phyloP scores from a whole-genome alignment of 2,113 vertebrate species.

The Verasper variegatus region DNA sequence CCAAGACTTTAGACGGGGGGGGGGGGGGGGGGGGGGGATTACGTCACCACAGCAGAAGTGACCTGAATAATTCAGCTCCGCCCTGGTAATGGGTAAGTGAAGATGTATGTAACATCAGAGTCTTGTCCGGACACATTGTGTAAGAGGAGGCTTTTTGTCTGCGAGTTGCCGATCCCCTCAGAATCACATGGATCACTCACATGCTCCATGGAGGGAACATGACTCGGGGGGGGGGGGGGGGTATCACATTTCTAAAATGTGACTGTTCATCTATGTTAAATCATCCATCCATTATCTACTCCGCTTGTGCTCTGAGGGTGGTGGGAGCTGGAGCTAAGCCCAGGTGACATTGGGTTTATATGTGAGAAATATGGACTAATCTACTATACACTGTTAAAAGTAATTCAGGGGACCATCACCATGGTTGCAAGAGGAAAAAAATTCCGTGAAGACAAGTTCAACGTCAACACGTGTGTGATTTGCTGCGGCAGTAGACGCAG shows the following conservation, averaged over 20 bases:
- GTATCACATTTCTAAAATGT: background rate
- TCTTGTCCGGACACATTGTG: slow-evolving; percentile 25
- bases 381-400: too few relatives aligned
- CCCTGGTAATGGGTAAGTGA: slow-evolving; percentile 24
- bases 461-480: too few relatives aligned
- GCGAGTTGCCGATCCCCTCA: too few relatives aligned
- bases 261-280: too few relatives aligned
- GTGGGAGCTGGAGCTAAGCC: too few relatives aligned
- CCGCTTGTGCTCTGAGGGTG: background rate
- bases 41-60: slow-evolving; percentile 6
- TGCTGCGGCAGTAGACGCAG: too few relatives aligned
- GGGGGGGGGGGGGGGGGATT: background rate
- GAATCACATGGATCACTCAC: background rate
- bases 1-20: background rate
- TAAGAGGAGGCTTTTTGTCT: slow-evolving; percentile 26
- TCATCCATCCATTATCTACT: too few relatives aligned
- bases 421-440: too few relatives aligned
- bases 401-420: too few relatives aligned
- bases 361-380: too few relatives aligned
- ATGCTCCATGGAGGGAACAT: slow-evolving; percentile 4
- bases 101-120: slow-evolving; percentile 45
- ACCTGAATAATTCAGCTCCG: slow-evolving; percentile 55
- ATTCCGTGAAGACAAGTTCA: too few relatives aligned
- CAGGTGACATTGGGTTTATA: too few relatives aligned
- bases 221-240: background rate